Evolutionary conservation across 2,113 vertebrate species (phyloP), one percentile per base, ranked within the genome.

Genomic region (Zeus faber): DNA sequence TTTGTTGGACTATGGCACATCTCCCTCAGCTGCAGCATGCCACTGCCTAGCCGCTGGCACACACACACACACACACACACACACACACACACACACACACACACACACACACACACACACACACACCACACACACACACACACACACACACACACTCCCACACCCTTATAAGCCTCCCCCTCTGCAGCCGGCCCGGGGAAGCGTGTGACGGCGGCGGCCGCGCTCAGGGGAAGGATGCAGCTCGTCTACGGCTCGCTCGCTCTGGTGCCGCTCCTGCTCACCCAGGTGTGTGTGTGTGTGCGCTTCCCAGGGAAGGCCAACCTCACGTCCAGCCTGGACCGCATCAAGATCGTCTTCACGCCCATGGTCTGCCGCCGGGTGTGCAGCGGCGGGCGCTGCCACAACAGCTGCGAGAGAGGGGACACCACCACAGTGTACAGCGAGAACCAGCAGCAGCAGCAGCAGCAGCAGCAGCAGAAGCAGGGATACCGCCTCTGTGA

Each of bases 291-390:
- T 66, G 57, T 74, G 23, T 84, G 79, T 66, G 54, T 74, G 21
- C 82, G 77, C 54, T 62, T 85, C 63, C 66, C 84, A 90, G 88
- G 88, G n/a, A n/a, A n/a, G 41, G 86, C 87, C 50, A 91, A 91
- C 80, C 85, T 90, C 55, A 90, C 88, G 5, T 70, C 89, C 50
- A 80, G 22, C 67, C 67, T 89, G 72, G 89, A 89, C 61, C 87
- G 88, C 51, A 90, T 91, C 54, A 91, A 91, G 84, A 90, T 91
- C 5, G 70, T 91, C 65, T 91, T 91, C 71, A 91, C 90, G 1
- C 90, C 90, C 16, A 91, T 87, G 80, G 53, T 84, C 62, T 91
- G 90, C 72, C 86, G 86, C 18, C 59, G 85, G 58, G 65, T 84
- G 47, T 91, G 90, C 75, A 71, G 31, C 1, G 77, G 76, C 9